Evolutionary conservation across 2,113 vertebrate species (phyloP).

Genomic region (Oryzias melastigma): DNA sequence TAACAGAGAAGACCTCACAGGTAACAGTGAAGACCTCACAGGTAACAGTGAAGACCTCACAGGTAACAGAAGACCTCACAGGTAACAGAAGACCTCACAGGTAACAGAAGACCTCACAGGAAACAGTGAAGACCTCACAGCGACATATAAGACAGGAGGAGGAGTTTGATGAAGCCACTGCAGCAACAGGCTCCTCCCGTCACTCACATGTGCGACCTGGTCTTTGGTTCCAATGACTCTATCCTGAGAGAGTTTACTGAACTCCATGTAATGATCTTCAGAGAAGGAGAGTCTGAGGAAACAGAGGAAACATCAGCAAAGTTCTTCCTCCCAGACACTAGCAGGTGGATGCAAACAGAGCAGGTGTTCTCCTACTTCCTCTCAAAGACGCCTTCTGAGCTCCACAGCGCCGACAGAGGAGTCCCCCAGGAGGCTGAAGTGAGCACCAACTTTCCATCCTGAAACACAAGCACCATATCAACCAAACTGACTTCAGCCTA

Average conservation of each 20-base stretch:
- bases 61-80: too few species aligned
- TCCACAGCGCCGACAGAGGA: conserved; percentile 93
- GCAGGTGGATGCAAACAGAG: neutral
- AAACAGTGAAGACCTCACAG: too few species aligned
- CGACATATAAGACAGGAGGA: neutral
- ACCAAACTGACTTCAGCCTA: neutral
- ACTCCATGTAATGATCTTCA: conserved; percentile 96
- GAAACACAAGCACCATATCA: conserved; percentile 9
- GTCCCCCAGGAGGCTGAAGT: conserved; percentile 94
- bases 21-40: too few species aligned
- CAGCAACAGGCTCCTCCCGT: neutral
- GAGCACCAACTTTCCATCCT: conserved; percentile 92
- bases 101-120: too few species aligned
- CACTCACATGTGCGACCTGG: conserved; percentile 90
- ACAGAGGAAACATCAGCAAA: neutral
- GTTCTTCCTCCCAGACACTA: rapidly evolving
- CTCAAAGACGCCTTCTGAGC: conserved; percentile 92
- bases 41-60: too few species aligned
- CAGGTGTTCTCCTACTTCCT: conserved; percentile 82
- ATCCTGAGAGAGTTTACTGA: conserved; percentile 97
- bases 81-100: too few species aligned
- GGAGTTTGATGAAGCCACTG: neutral
- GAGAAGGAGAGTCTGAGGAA: conserved; percentile 78
- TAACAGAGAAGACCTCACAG: too few species aligned
- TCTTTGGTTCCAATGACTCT: conserved; percentile 95